These are phyloP conservation scores for Porites lobata DNA, from an alignment of 92 coral and sea anemone species.

Conservation along the genomic window DNA sequence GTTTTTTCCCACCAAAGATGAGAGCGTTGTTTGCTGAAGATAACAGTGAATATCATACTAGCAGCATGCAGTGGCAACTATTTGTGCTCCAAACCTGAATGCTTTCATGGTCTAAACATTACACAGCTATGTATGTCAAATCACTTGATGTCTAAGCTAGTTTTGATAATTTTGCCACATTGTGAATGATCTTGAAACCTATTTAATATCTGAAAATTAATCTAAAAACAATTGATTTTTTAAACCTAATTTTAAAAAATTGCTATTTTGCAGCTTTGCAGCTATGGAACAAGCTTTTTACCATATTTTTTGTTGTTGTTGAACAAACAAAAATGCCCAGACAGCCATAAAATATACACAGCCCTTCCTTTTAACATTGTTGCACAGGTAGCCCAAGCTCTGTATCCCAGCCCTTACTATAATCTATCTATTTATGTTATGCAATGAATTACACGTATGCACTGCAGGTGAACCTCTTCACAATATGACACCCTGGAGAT, in stretches of 20 bases:
- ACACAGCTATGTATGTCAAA: background rate
- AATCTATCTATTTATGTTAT: too few relatives aligned
- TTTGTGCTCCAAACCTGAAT: background rate
- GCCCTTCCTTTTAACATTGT: too few relatives aligned
- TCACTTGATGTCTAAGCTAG: background rate
- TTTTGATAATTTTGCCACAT: background rate
- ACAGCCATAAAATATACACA: too few relatives aligned
- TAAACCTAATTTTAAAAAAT: background rate
- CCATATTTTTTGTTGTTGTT: too few relatives aligned
- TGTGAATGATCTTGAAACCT: constrained; percentile 12
- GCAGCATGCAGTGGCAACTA: background rate
- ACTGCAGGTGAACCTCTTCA: too few relatives aligned
- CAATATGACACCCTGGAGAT: too few relatives aligned
- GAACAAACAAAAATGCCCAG: too few relatives aligned
- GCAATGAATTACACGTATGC: too few relatives aligned
- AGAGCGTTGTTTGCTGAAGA: background rate
- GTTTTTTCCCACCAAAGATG: background rate
- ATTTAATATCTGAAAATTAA: background rate
- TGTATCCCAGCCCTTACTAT: too few relatives aligned
- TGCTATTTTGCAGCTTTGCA: too few relatives aligned
- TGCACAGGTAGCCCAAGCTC: too few relatives aligned
- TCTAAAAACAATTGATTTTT: background rate
- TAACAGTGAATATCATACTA: background rate
- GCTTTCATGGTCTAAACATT: background rate
- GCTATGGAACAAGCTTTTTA: too few relatives aligned